Percentiles rank a stretch among this genome's conserved stretches.
Evolutionary conservation across 1,140 invertebrate species (phyloP).

Genomic region (Telenomus remus): DNA sequence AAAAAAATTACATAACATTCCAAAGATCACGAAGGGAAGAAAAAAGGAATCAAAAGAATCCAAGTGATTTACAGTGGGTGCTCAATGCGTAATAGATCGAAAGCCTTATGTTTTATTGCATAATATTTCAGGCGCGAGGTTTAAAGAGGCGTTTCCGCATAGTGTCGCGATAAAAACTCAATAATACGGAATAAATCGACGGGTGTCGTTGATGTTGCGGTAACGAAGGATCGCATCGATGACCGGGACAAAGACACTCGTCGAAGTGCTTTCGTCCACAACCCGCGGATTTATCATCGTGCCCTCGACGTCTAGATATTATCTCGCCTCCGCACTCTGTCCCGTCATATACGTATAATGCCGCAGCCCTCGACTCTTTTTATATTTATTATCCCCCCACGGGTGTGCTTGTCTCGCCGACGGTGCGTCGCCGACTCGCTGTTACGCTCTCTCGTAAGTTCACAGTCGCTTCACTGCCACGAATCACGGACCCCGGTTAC

Average conservation of each 20-base stretch:
- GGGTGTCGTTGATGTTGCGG: conserved; percentile 46
- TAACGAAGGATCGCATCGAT: conserved; percentile 63
- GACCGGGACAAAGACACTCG: conserved; percentile 58
- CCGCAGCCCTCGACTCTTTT: conserved; percentile 63
- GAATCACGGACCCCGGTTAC: conserved; percentile 48
- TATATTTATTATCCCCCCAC: conserved; percentile 49
- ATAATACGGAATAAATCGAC: conserved; percentile 57
- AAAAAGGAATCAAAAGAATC: neutral
- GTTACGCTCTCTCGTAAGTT: conserved; percentile 7
- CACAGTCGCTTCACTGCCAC: conserved; percentile 19
- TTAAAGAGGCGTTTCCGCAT: conserved; percentile 22
- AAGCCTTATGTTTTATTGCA: conserved; percentile 34
- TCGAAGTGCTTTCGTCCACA: conserved; percentile 36
- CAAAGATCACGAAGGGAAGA: neutral
- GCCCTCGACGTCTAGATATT: conserved; percentile 70
- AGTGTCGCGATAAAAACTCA: conserved; percentile 49
- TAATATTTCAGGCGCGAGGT: conserved; percentile 41
- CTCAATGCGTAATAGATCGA: conserved; percentile 37
- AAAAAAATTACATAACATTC: too few relatives aligned
- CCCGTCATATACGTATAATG: conserved; percentile 62
- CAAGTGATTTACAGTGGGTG: conserved; percentile 19
- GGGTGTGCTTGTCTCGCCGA: conserved; percentile 2
- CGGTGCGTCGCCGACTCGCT: conserved; percentile 12
- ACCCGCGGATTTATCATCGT: conserved; percentile 71
- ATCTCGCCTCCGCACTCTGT: conserved; percentile 69